These are phyloP conservation scores for Garra rufa DNA, from an alignment of 2,113 vertebrate genomes.

Conservation along the genomic window DNA sequence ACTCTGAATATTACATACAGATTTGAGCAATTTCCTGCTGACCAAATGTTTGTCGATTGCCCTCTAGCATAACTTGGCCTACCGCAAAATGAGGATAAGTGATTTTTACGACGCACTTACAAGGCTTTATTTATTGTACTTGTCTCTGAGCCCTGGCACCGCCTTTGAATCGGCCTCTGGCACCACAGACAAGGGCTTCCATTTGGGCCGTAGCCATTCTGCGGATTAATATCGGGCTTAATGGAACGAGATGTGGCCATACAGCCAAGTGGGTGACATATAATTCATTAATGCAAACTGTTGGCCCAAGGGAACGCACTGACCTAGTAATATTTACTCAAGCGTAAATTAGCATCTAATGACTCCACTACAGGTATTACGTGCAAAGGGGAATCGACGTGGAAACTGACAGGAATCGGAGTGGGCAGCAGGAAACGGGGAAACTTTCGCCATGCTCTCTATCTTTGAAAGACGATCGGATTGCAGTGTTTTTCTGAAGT, in stretches of 20 bases:
- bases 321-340: slow-evolving; percentile 51
- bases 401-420: neutral
- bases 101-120: slow-evolving; percentile 51
- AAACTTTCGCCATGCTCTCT: neutral
- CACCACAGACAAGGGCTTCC: slow-evolving; percentile 4
- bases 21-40: slow-evolving; percentile 49
- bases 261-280: slow-evolving; percentile 46
- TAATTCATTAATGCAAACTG: slow-evolving; percentile 53
- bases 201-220: slow-evolving; percentile 52
- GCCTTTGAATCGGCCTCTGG: slow-evolving; percentile 36
- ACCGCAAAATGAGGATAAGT: slow-evolving; percentile 43
- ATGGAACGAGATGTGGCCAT: slow-evolving; percentile 48
- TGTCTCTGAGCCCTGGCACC: slow-evolving; percentile 19
- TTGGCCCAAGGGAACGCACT: slow-evolving; percentile 22
- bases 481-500: slow-evolving; percentile 23
- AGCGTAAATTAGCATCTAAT: slow-evolving; percentile 52
- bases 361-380: slow-evolving; percentile 58
- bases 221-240: slow-evolving; percentile 45
- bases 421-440: neutral
- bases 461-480: slow-evolving; percentile 20
- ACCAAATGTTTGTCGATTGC: slow-evolving; percentile 45
- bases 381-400: neutral
- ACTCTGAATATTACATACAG: slow-evolving; percentile 51
- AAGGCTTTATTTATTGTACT: slow-evolving; percentile 42
- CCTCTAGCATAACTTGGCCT: slow-evolving; percentile 39